A percentile compares a stretch with the other conserved stretches of the same genome.
These are phyloP conservation scores for Stramonita haemastoma DNA, from an alignment of 2,888 invertebrate genomes.

Conservation along the genomic window DNA sequence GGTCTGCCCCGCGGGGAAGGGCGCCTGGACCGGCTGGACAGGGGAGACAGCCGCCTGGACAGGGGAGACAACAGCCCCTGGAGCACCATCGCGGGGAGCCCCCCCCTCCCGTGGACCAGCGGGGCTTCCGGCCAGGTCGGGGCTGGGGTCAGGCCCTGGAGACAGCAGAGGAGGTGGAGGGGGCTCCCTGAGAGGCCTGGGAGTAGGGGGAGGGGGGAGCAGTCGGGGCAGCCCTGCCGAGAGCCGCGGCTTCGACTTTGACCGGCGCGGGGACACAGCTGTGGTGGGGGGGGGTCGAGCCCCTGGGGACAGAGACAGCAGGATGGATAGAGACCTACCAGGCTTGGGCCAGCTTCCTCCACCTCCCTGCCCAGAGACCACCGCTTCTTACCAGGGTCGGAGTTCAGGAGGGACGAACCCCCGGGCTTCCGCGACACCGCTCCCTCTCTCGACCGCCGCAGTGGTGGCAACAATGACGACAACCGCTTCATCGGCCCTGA, in stretches of 20 bases:
- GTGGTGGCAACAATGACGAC: too few species aligned
- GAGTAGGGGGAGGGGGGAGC: neutral
- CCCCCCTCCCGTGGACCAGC: slow-evolving; percentile 6
- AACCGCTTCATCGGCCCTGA: slow-evolving; percentile 24
- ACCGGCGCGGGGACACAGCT: neutral
- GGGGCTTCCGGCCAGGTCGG: slow-evolving; percentile 27
- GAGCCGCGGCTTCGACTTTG: slow-evolving; percentile 34
- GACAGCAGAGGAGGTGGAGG: slow-evolving; percentile 30
- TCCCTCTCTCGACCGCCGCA: slow-evolving; percentile 11
- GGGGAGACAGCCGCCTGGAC: slow-evolving; percentile 31
- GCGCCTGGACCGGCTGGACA: slow-evolving; percentile 19
- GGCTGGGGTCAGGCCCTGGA: neutral
- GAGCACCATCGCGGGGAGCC: slow-evolving; percentile 37
- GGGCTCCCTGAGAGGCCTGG: too few species aligned
- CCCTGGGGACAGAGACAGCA: slow-evolving; percentile 42
- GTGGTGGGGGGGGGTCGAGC: neutral
- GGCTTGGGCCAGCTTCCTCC: slow-evolving; percentile 21
- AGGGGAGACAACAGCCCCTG: slow-evolving; percentile 29
- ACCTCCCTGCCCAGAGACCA: slow-evolving; percentile 26
- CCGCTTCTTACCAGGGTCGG: neutral
- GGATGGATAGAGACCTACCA: slow-evolving; percentile 43
- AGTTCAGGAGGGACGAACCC: slow-evolving; percentile 31
- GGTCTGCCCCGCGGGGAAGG: slow-evolving; percentile 37
- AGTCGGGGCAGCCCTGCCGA: slow-evolving; percentile 36
- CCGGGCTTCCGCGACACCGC: slow-evolving; percentile 21